Evolutionary conservation across 1,140 invertebrate genomes (phyloP), one percentile per base, ranked within the genome.

Genomic region (Euwallacea fornicatus): DNA sequence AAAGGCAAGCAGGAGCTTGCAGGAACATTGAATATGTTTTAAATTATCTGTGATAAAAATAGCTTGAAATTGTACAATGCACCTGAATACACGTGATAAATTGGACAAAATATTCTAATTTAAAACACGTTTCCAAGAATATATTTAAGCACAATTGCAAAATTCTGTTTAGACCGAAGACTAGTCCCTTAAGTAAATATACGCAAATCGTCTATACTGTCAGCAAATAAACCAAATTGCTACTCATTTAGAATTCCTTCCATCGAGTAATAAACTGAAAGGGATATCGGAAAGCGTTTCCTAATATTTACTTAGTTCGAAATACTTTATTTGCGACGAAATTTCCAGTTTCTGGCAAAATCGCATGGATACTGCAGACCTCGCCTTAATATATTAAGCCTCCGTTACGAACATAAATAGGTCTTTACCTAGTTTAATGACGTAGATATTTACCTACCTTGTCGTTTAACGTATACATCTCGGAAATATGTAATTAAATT

Each of bases 241-340:
- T 62, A 62, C 41, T 62, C 42, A 62, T 62, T 62, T 46, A 62
- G 42, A 62, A 62, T 61, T 15, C 59, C 11, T 61, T 42, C 59
- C 33, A 61, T 13, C 60, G 42, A 62, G 42, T 62, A 62, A 62
- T 15, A 62, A 62, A 62, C n/a, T 62, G 9, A 46, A 62, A 46
- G 60, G 42, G 42, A 62, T 62, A 62, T 62, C 60, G 60, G 43
- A 62, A 50, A 13, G 46, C 43, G 60, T 42, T 43, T 46, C 41
- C 41, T 62, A 46, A 62, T 46, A 62, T 62, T 62, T 62, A 62
- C 42, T 62, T 42, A 62, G n/a, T 13, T 62, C n/a, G 8, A 10
- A 44, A 62, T 62, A 62, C 43, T 62, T 62, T 62, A 62, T 62
- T 62, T 62, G 60, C n/a, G 42, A 60, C 60, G 41, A 46, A 46